Evolutionary conservation across 2,113 vertebrate species (phyloP), one percentile per base, ranked within the genome.

Genomic region (Chinchilla lanigera): DNA sequence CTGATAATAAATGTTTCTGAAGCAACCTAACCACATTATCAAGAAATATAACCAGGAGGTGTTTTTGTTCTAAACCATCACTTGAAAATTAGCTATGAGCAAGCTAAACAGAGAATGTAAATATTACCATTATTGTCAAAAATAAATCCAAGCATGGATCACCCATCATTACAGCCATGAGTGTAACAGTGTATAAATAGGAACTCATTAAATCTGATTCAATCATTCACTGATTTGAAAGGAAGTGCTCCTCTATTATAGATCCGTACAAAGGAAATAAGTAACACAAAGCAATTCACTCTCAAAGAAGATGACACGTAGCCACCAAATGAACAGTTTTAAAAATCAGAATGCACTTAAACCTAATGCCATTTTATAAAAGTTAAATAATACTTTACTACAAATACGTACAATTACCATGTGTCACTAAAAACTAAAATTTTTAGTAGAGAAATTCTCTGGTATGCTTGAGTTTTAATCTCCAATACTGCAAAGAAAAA

Each of bases 1-100:
- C 90, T 93, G 44, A 97, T 96, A 97, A 97, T 97, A 98, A 96
- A 98, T 98, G 97, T 97, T 58, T 95, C 89, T 87, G 94, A 94
- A 90, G 95, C 19, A 87, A 90, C 35, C 3, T 90, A 87, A 81
- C 54, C 19, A 11, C 77, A 54, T 47, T 65, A 90, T 38, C 35
- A 44, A 50, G 58, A 96, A 94, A 50, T 54, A 81, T 14, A 65
- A 93, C 65, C 38, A 16, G 50, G 65, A 96, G 81, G 65, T 73
- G n/a, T 28, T 91, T 96, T 65, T 93, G 93, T 97, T 97, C 78
- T 81, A 89, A 97, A 90, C 33, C 80, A 96, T 65, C 82, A 86
- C 8, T 90, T 96, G 90, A 71, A 82, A 97, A 61, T 52, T 93
- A 52, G 85, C 97, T 97, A 83, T 71, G 93, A 97, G n/a, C 47